Evolutionary conservation across 2,113 vertebrate species (phyloP).

Genomic region (Tor tambroides): DNA sequence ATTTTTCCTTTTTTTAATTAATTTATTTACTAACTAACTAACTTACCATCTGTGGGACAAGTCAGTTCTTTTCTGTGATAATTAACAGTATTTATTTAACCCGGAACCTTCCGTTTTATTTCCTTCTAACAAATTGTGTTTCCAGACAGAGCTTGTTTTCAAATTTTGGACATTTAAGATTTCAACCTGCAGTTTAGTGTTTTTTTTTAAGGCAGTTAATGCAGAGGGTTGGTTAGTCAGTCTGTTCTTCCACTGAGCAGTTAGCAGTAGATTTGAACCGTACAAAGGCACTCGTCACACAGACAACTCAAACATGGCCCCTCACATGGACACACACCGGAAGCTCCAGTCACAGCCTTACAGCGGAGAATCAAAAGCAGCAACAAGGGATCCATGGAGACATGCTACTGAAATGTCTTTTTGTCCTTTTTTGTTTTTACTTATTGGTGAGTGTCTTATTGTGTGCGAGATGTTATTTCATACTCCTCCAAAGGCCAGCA

Average conservation of each 20-base stretch:
- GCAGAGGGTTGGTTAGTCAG: background rate
- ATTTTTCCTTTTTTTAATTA: too few relatives aligned
- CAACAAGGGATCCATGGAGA: constrained; percentile 87
- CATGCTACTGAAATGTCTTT: constrained; percentile 83
- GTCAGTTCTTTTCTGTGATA: constrained; percentile 4
- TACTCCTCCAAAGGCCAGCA: constrained; percentile 88
- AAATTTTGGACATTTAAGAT: background rate
- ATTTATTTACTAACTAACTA: too few relatives aligned
- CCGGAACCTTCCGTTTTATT: background rate
- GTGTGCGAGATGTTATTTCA: constrained; percentile 83
- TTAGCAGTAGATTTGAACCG: background rate
- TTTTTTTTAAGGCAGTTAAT: background rate
- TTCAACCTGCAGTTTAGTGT: background rate
- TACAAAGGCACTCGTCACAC: constrained; percentile 18
- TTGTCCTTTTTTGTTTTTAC: constrained; percentile 65
- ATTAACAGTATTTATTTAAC: background rate
- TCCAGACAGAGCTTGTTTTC: background rate
- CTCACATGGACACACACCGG: constrained; percentile 47
- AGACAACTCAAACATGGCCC: constrained; percentile 31
- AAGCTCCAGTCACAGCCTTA: constrained; percentile 11
- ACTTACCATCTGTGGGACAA: background rate
- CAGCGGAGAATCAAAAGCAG: constrained; percentile 74
- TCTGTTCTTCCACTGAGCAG: background rate
- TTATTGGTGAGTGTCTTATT: constrained; percentile 77
- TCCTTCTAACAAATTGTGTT: background rate